Conservation (phyloP, 2,113 vertebrate species). For the Microcebus griseorufus region DNA sequence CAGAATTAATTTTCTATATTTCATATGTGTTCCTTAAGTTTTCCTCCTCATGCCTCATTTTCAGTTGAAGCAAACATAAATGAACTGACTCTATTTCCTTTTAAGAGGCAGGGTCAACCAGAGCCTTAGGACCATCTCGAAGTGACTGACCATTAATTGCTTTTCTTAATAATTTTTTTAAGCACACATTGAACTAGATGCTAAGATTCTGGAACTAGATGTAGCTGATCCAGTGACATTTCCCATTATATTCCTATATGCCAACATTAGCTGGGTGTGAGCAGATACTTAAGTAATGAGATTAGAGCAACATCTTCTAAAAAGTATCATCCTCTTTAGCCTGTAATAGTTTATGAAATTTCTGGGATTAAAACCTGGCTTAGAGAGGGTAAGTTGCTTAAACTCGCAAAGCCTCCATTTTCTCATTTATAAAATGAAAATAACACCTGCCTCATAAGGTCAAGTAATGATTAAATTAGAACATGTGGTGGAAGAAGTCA, state of each 20-base stretch:
- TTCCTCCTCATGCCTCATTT: neutral
- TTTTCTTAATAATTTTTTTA: neutral
- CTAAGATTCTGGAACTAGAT: neutral
- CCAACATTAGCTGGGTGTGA: neutral
- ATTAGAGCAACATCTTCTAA: neutral
- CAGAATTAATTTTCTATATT: too few relatives aligned
- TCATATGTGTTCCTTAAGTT: neutral
- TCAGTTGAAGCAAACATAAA: neutral
- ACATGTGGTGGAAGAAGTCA: neutral
- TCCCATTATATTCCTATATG: neutral
- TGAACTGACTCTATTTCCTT: neutral
- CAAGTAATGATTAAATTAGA: neutral
- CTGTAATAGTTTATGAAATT: neutral
- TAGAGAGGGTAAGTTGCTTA: neutral
- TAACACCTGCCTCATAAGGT: neutral
- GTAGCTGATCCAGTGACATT: neutral
- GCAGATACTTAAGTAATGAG: neutral
- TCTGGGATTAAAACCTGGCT: neutral
- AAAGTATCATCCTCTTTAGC: neutral
- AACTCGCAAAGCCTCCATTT: neutral
- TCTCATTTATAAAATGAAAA: neutral
- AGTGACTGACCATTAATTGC: neutral
- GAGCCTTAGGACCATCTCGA: neutral
- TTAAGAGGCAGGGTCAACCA: neutral
- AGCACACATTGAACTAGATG: neutral